Base-by-base conservation (phyloP, 2,113 vertebrate genomes). In the Acanthisitta chloris region DNA sequence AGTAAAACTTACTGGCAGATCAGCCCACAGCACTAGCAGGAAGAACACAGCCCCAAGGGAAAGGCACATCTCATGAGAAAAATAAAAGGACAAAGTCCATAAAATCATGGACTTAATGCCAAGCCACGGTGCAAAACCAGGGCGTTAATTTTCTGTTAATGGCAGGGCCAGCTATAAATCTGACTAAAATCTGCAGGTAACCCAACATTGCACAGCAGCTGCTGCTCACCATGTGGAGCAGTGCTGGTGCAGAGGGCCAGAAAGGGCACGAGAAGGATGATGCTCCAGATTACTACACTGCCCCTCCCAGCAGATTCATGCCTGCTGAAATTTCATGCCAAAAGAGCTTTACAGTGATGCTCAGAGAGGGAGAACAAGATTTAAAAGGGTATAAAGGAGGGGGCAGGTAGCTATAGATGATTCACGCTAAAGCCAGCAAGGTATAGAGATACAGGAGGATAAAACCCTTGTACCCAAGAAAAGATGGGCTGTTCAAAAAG, bases 221-320 rank as follows among this genome's bases (percentile, higher is more conserved):
- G 55, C n/a, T 3, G 8, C 33, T 31, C 45, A 8, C 66, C 49
- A 8, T 3, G 38, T 2, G 59, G 73, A 81, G 64, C 55, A 31
- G 21, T 0, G 1, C 1, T n/a, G 36, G 16, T 14, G 25, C 51
- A 58, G 58, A 7, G 1, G 71, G 62, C 36, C 25, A 54, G 74
- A 66, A 94, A 83, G 80, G 82, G 46, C 86, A 74, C 0, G 0
- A 43, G 34, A 33, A 90, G 72, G 89, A 88, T 9, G 1, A 36
- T 42, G 62, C 66, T 46, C 31, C 91, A 26, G 71, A 45, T 77
- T 40, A 2, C 45, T 14, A 42, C 1, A 0, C 90, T 25, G 1
- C 38, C 70, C 34, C 48, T 67, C 36, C 16, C 1, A 4, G 55
- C 58, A 77, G 36, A 83, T 21, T 8, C 3, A 0, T 0, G 2